phyloP scores from a whole-genome alignment of 2,797 vertebrate genomes.

The Alcedo atthis region DNA sequence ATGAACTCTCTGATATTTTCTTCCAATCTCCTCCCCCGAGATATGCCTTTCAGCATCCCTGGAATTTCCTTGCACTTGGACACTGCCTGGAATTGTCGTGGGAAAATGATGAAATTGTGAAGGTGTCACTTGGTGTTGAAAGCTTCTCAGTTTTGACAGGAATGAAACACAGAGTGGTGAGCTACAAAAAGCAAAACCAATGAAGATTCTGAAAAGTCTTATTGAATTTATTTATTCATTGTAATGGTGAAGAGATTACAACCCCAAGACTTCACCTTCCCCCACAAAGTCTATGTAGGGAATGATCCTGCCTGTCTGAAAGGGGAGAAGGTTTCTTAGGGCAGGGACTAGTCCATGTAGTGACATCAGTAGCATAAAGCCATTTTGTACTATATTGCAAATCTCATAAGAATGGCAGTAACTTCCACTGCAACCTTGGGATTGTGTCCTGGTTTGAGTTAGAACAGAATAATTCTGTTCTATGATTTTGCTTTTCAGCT shows the following conservation, averaged over 20 bases:
- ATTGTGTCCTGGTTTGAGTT: not conserved
- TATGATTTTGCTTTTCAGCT: too few relatives aligned
- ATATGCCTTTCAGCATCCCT: not conserved
- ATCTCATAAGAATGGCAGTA: not conserved
- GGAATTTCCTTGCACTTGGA: constrained; percentile 42
- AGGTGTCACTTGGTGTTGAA: not conserved
- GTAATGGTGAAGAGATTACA: not conserved
- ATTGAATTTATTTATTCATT: not conserved
- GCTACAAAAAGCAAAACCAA: not conserved
- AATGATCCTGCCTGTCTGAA: not conserved
- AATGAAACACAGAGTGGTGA: not conserved
- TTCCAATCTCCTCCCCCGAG: not conserved
- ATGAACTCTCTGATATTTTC: constrained; percentile 30
- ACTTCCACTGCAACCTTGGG: not conserved
- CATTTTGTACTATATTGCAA: not conserved
- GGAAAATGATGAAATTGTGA: not conserved
- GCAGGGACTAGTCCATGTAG: not conserved
- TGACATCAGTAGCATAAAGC: not conserved
- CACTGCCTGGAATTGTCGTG: not conserved
- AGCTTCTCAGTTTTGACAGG: not conserved
- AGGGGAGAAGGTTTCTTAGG: not conserved
- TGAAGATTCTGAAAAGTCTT: not conserved
- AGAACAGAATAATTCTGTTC: too few relatives aligned
- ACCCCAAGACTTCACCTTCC: not conserved
- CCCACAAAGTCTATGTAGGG: not conserved